A percentile compares a stretch with the other conserved stretches of the same genome.
phyloP scores from a whole-genome alignment of 2,113 vertebrate genomes.

The Sinocyclocheilus anophthalmus region DNA sequence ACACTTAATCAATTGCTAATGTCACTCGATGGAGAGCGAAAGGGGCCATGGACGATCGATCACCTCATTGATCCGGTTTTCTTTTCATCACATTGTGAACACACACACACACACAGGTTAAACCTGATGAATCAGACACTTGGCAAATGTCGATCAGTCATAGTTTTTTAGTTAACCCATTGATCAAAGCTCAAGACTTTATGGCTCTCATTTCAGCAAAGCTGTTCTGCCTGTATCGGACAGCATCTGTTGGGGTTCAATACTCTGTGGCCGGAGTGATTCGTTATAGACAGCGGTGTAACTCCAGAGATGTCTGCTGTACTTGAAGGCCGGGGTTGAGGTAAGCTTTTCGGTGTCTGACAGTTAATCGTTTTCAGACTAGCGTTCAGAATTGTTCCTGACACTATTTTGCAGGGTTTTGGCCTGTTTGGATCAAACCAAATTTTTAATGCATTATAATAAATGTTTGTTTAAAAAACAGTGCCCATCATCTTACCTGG shows the following conservation, averaged over 20 bases:
- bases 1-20: conserved; percentile 61
- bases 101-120: conserved; percentile 57
- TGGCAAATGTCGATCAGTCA: conserved; percentile 65
- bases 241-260: conserved; percentile 12
- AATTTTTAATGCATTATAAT: background rate
- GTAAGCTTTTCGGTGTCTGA: conserved; percentile 4
- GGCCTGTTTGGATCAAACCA: background rate
- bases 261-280: conserved; percentile 13
- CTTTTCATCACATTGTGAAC: conserved; percentile 46
- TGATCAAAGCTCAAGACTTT: conserved; percentile 50
- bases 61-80: conserved; percentile 65
- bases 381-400: background rate
- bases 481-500: background rate
- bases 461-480: background rate
- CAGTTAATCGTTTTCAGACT: conserved; percentile 17
- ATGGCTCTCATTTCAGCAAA: background rate
- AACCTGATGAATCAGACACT: conserved; percentile 63
- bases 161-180: conserved; percentile 49
- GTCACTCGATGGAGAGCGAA: conserved; percentile 66
- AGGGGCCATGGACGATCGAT: conserved; percentile 65
- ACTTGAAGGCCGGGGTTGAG: background rate
- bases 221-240: conserved; percentile 24
- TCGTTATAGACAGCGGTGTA: conserved; percentile 19
- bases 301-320: conserved; percentile 6
- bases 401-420: background rate